Conservation (phyloP, 1,140 invertebrate species). For the Bombus turneri region DNA sequence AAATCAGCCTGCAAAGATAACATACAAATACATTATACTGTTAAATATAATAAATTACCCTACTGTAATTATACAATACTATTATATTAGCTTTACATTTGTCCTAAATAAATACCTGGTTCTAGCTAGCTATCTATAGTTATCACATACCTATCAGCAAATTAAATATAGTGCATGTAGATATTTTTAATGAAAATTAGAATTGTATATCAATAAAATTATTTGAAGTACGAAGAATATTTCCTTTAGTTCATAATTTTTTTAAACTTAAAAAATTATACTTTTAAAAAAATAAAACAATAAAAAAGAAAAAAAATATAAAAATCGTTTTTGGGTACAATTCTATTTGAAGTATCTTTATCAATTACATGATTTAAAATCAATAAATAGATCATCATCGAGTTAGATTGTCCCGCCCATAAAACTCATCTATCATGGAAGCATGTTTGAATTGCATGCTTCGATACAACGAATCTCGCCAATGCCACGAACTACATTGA, state of each 20-base stretch:
- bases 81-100: neutral
- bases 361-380: constrained; percentile 14
- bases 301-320: neutral
- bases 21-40: constrained; percentile 15
- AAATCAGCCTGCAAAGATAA: constrained; percentile 87
- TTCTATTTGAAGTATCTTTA: neutral
- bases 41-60: constrained; percentile 1
- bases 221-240: neutral
- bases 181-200: neutral
- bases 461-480: neutral
- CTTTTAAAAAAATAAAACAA: neutral
- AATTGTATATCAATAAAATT: neutral
- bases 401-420: neutral
- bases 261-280: neutral
- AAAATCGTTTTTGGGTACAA: neutral
- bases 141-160: neutral
- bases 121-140: neutral
- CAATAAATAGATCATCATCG: neutral
- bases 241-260: neutral
- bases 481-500: constrained; percentile 7
- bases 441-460: neutral
- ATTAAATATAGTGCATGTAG: neutral
- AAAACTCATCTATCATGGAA: neutral
- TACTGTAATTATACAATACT: neutral
- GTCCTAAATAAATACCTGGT: neutral